Evolutionary conservation across 2,113 vertebrate genomes (phyloP).

Genomic region (Arothron firmamentum): DNA sequence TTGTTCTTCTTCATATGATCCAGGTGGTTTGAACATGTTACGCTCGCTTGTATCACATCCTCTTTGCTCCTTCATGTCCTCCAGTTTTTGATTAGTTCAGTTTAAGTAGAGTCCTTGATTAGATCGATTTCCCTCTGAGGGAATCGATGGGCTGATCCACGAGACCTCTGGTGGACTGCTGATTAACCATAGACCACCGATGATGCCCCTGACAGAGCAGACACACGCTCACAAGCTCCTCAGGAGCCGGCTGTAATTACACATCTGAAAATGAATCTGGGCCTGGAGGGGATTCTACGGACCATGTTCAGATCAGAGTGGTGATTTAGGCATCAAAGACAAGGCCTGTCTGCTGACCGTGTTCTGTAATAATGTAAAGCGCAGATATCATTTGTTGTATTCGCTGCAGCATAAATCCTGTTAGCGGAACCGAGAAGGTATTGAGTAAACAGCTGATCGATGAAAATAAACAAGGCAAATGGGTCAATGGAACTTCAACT

Average conservation of each 20-base stretch:
- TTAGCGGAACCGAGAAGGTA: neutral
- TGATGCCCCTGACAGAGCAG: constrained; percentile 25
- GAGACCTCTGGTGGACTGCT: constrained; percentile 55
- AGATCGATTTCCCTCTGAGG: constrained; percentile 66
- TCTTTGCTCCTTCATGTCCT: constrained; percentile 14
- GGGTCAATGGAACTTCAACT: neutral
- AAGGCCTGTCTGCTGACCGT: neutral
- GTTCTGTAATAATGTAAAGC: constrained; percentile 9
- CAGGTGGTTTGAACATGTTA: neutral
- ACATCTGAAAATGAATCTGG: constrained; percentile 51
- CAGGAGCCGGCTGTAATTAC: constrained; percentile 53
- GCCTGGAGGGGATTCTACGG: constrained; percentile 37
- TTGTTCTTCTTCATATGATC: too few species aligned
- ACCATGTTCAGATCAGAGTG: constrained; percentile 35
- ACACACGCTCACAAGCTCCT: neutral
- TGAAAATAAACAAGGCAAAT: neutral
- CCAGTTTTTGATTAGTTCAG: constrained; percentile 52
- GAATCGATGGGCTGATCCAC: constrained; percentile 61
- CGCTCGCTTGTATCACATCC: constrained; percentile 4
- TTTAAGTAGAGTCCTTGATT: constrained; percentile 64
- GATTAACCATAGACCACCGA: constrained; percentile 59
- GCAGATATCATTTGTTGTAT: constrained; percentile 1
- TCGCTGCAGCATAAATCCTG: neutral
- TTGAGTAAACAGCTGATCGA: neutral
- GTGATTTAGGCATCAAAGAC: constrained; percentile 20